Base-by-base conservation (phyloP, 1,140 invertebrate genomes). In the Phymastichus coffea region DNA sequence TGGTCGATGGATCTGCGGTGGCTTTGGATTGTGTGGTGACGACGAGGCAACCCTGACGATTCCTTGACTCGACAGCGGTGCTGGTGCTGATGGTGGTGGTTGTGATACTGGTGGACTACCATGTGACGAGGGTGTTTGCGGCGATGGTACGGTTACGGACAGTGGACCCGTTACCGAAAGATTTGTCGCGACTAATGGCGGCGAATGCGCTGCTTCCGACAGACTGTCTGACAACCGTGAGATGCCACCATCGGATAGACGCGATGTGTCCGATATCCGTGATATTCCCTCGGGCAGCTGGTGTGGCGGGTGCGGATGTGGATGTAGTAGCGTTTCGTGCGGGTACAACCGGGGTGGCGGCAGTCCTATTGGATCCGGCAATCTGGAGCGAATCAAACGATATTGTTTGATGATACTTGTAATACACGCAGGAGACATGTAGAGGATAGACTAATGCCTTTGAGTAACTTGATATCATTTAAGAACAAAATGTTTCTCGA, bases 181-280 rank as follows among this genome's bases (percentile, higher is more conserved):
- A 65, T 80, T 80, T 56, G 78, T 79, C 46, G 78, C 76, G 41
- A 80, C 76, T 52, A 79, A 54, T 7, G 78, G 78, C 20, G 78
- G 78, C 66, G 77, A 79, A 64, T 80, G 78, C 20, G 76, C 74
- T 15, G 76, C 76, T 48, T 78, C 76, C 51, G 76, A 78, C 33
- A 79, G 62, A 51, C 77, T 79, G 59, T 79, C 78, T 14, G 78
- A 78, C 1, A 80, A 60, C 0, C 77, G 74, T 7, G 75, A 78
- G 43, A 79, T 63, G 9, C 77, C 76, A 4, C 77, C 76, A 61
- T 80, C 78, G 23, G 75, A 78, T 10, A 80, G 52, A 10, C 78
- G 70, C 35, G 78, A 77, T 6, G 71, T 72, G 17, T 80, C 78
- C 15, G 76, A 79, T 71, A 80, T 68, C 70, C 77, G 77, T 6